Percentiles rank a stretch among this genome's conserved stretches.
Conservation (phyloP, 2,797 vertebrate genomes). For the Microchirus variegatus region DNA sequence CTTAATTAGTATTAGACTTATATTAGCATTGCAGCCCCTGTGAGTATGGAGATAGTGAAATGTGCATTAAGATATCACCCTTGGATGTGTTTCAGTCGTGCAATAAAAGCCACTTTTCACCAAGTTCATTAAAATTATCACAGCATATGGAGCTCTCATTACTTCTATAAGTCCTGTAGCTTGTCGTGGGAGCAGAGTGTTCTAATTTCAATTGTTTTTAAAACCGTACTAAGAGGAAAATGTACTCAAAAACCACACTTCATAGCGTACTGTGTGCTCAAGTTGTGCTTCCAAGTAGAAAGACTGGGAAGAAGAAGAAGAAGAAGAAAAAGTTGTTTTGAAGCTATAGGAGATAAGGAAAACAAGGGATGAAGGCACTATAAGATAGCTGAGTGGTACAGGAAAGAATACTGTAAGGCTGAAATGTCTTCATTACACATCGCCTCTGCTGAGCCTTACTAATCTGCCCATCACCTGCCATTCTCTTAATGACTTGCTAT, state of each 20-base stretch:
- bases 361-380: slow-evolving; percentile 47
- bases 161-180: slow-evolving; percentile 44
- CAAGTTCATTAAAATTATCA: slow-evolving; percentile 58
- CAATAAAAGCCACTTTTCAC: slow-evolving; percentile 41
- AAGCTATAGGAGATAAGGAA: slow-evolving; percentile 46
- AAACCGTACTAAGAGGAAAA: slow-evolving; percentile 11
- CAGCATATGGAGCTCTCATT: slow-evolving; percentile 49
- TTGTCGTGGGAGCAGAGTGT: slow-evolving; percentile 37
- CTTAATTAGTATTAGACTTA: slow-evolving; percentile 11
- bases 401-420: slow-evolving; percentile 54
- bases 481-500: slow-evolving; percentile 83
- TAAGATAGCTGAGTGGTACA: slow-evolving; percentile 42
- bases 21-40: slow-evolving; percentile 10
- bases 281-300: slow-evolving; percentile 52
- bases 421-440: slow-evolving; percentile 72
- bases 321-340: slow-evolving; percentile 43
- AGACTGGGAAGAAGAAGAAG: slow-evolving; percentile 28
- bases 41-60: background rate
- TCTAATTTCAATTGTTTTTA: slow-evolving; percentile 26
- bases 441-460: slow-evolving; percentile 64
- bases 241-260: slow-evolving; percentile 34
- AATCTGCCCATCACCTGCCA: slow-evolving; percentile 80
- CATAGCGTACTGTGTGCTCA: slow-evolving; percentile 17
- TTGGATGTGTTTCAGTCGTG: slow-evolving; percentile 18
- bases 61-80: slow-evolving; percentile 9